Evolutionary conservation across 2,888 invertebrate genomes (phyloP), one percentile per base, ranked within the genome.

Genomic region (Chymomyza fuscimana): DNA sequence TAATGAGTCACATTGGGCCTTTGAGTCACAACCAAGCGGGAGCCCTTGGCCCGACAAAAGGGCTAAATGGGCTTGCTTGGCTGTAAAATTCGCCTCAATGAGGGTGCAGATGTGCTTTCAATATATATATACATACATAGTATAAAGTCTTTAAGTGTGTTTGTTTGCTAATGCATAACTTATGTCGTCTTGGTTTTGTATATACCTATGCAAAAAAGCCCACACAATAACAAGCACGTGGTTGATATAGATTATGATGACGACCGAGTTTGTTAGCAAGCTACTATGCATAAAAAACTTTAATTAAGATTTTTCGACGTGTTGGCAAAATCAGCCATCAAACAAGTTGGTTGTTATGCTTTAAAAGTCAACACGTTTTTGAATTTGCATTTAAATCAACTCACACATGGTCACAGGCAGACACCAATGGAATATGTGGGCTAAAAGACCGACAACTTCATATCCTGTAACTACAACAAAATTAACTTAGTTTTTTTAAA

Each of bases 1-100:
- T 60, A 60, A 60, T 66, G 66, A 66, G 60, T 66, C 60, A 65
- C 65, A 59, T 58, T 65, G n/a, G 58, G 52, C 63, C 29, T 50
- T 62, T 50, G 16, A 62, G 46, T 46, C 54, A 54, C 52, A 51
- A n/a, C 15, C 15, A 54, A 54, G 54, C 22, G 54, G 54, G 54
- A 19, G 54, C 54, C 19, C 54, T 54, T 54, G 54, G 19, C 54
- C 16, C 54, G 29, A 56, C 56, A 56, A 32, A 50, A 46, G 54
- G 29, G 36, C 65, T 32, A 65, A 66, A 66, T 66, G 66, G 52
- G 60, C 32, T 66, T 60, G 46, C 51, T 60, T 66, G 60, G 32
- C 32, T 51, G 60, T 52, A 60, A 59, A 51, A 66, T 60, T 32
- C 19, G 10, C 15, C 50, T 52, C 50, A 52, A 66, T 66, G 60